phyloP scores from a whole-genome alignment of 2,113 vertebrate species.

The Podilymbus podiceps region DNA sequence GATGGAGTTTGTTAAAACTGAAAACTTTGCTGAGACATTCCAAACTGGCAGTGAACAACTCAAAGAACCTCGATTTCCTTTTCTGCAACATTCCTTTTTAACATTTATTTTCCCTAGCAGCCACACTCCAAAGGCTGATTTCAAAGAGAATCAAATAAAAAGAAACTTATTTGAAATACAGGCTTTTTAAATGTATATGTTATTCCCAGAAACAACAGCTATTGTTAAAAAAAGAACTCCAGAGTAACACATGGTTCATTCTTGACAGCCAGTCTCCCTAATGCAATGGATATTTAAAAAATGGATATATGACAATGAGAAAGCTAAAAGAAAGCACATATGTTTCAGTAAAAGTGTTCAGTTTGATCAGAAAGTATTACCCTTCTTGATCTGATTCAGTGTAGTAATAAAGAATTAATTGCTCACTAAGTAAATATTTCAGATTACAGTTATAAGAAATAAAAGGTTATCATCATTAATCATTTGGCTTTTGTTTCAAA shows the following conservation, averaged over 20 bases:
- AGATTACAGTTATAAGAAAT: background rate
- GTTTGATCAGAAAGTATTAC: background rate
- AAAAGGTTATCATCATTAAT: background rate
- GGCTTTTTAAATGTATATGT: background rate
- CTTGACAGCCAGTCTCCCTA: background rate
- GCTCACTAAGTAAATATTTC: background rate
- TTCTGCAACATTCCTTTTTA: background rate
- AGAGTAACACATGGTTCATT: background rate
- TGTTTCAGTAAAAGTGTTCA: background rate
- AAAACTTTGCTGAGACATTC: conserved; percentile 14
- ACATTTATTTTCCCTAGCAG: conserved; percentile 3
- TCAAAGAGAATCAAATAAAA: background rate
- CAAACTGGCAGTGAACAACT: background rate
- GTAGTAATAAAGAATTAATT: background rate
- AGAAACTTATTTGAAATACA: conserved; percentile 1
- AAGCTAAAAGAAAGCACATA: background rate
- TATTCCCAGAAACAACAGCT: background rate
- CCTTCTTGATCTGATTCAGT: background rate
- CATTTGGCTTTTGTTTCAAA: background rate
- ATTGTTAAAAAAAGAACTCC: background rate
- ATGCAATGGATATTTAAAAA: background rate
- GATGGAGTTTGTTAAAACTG: conserved; percentile 31
- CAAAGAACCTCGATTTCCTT: background rate
- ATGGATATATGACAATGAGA: background rate
- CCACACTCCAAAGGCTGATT: background rate